These are phyloP conservation scores for Sciurus niger DNA, from an alignment of 2,113 vertebrate genomes.

Conservation along the genomic window DNA sequence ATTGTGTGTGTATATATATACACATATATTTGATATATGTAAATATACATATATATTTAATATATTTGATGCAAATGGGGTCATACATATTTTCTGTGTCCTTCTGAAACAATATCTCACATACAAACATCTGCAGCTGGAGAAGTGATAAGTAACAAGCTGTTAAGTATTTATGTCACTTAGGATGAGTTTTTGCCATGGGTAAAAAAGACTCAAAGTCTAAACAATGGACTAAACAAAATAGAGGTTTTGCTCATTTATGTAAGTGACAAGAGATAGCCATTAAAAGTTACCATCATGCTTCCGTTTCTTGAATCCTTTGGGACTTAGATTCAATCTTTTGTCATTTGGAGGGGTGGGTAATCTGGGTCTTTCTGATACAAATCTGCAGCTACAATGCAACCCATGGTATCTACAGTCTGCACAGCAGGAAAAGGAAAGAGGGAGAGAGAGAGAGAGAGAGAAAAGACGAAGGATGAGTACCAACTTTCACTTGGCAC, in stretches of 20 bases:
- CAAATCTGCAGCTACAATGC: not conserved
- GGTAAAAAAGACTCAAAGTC: not conserved
- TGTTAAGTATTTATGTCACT: not conserved
- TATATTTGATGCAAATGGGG: not conserved
- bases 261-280: not conserved
- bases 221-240: not conserved
- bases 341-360: not conserved
- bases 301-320: not conserved
- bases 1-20: not conserved
- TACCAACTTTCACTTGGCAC: not conserved
- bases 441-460: not conserved
- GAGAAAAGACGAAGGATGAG: not conserved
- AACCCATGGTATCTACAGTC: not conserved
- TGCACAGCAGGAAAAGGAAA: not conserved
- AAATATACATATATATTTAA: not conserved
- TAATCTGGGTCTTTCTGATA: not conserved
- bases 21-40: not conserved
- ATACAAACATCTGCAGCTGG: not conserved
- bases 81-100: not conserved
- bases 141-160: not conserved
- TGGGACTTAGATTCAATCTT: not conserved
- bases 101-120: not conserved
- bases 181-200: not conserved
- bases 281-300: not conserved
- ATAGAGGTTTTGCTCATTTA: not conserved